Base-by-base conservation (phyloP, 2,797 vertebrate genomes). In the Oreonectes daqikongensis region DNA sequence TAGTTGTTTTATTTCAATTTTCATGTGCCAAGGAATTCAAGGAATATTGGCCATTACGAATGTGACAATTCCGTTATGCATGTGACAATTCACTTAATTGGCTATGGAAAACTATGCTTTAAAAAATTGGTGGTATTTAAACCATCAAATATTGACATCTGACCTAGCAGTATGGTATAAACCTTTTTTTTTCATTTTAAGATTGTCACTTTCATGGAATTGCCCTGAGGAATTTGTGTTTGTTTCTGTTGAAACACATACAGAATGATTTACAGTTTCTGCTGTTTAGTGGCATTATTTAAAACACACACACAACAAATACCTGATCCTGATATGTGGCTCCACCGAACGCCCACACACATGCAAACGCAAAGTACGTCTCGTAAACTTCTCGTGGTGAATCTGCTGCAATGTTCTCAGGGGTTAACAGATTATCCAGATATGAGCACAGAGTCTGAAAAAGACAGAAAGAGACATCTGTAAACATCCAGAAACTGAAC, bases 311-410 rank as follows among this genome's bases (percentile, higher is more conserved):
- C 2, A 26, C 32, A 48, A 55, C 3, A 53, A 30, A 50, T 38
- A 97, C 94, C 91, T 96, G 93, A 81, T 96, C 95, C 85, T 92
- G 92, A 81, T 86, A 87, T 46, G 94, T 84, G 1, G 85, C 87
- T 3, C 94, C 95, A 74, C 93, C 94, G 73, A 96, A 96, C 1
- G 89, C 92, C 94, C 94, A 97, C 78, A 96, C 90, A 83, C 93
- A 96, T 60, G 94, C 93, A 76, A 95, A 96, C 63, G 90, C 90
- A 89, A 96, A 96, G 85, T 93, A 95, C 3, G 89, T 90, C 84
- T 96, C 94, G 18, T 92, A 94, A 10, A 94, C 81, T 46, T 95
- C 93, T 74, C 92, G 90, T 0, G 93, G 90, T 11, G 92, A 95
- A 78, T 95, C 94, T 17, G 85, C 64, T 24, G 93, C 89, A 18